A percentile compares a stretch with the other conserved stretches of the same genome.
Evolutionary conservation across 1,140 invertebrate genomes (phyloP).

Genomic region (Battus philenor): DNA sequence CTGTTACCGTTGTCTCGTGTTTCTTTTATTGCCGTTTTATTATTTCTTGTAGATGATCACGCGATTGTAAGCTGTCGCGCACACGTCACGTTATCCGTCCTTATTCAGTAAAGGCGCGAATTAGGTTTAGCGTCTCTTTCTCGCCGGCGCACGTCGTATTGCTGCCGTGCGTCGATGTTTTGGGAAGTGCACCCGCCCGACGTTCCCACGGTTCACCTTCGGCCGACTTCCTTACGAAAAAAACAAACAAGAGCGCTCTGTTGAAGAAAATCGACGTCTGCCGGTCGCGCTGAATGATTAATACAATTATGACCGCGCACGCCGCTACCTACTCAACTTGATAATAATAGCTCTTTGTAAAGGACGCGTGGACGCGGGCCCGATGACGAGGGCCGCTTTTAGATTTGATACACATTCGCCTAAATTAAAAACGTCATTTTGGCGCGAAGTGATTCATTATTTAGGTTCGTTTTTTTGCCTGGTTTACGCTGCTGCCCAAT

Average conservation of each 20-base stretch:
- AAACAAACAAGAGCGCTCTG: conserved; percentile 73
- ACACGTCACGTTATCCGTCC: conserved; percentile 59
- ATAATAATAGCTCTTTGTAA: conserved; percentile 69
- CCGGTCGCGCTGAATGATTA: conserved; percentile 73
- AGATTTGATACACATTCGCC: conserved; percentile 18
- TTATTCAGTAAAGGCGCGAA: conserved; percentile 20
- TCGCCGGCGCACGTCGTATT: conserved; percentile 59
- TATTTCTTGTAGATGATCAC: conserved; percentile 76
- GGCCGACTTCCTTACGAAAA: conserved; percentile 73
- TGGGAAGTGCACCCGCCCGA: conserved; percentile 73
- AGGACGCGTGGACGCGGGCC: conserved; percentile 55
- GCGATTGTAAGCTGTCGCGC: conserved; percentile 74
- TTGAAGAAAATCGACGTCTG: conserved; percentile 74
- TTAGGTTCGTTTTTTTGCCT: too few relatives aligned
- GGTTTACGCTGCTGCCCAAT: too few relatives aligned
- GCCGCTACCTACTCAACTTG: conserved; percentile 57
- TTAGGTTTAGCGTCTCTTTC: conserved; percentile 39
- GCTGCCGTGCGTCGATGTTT: conserved; percentile 74
- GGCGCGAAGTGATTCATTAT: too few relatives aligned
- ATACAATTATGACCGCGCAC: conserved; percentile 72
- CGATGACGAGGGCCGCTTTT: conserved; percentile 21
- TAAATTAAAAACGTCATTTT: conserved; percentile 14
- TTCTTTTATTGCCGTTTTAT: conserved; percentile 75
- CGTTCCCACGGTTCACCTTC: conserved; percentile 75
- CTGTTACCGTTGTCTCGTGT: conserved; percentile 63